phyloP scores from a whole-genome alignment of 2,113 vertebrate species.

The Lethenteron reissneri region DNA sequence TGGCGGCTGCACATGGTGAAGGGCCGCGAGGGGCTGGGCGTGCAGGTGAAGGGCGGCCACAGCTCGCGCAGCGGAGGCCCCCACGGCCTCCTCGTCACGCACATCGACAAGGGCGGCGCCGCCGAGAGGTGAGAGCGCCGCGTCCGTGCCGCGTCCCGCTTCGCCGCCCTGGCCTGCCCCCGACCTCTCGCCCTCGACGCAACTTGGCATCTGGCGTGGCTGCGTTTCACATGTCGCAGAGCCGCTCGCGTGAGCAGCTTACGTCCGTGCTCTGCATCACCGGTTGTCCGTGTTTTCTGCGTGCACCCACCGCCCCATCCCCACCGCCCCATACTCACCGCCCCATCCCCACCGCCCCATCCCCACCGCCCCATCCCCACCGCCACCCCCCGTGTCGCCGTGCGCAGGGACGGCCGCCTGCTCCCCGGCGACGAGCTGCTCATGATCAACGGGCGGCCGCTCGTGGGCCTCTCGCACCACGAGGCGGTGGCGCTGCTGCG shows the following conservation, averaged over 20 bases:
- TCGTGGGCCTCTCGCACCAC: slow-evolving; percentile 75
- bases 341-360: no score
- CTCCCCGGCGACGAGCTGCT: slow-evolving; percentile 59
- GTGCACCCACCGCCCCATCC: no score
- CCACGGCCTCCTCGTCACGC: slow-evolving; percentile 64
- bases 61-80: slow-evolving; percentile 59
- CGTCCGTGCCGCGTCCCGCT: neutral
- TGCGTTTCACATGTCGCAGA: no score
- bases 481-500: slow-evolving; percentile 64
- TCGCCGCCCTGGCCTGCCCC: neutral
- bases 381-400: slow-evolving; percentile 2
- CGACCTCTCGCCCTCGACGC: no score
- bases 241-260: no score
- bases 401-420: slow-evolving; percentile 57
- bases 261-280: no score
- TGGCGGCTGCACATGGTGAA: slow-evolving; percentile 97
- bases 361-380: slow-evolving; percentile 1
- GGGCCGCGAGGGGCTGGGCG: slow-evolving; percentile 56
- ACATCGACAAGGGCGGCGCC: slow-evolving; percentile 62
- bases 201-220: no score
- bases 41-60: slow-evolving; percentile 78
- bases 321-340: no score
- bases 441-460: slow-evolving; percentile 71
- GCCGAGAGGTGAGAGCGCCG: slow-evolving; percentile 46
- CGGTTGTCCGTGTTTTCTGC: no score